These are phyloP conservation scores for Synergus gifuensis DNA, from an alignment of 2,888 invertebrate genomes.

Conservation along the genomic window DNA sequence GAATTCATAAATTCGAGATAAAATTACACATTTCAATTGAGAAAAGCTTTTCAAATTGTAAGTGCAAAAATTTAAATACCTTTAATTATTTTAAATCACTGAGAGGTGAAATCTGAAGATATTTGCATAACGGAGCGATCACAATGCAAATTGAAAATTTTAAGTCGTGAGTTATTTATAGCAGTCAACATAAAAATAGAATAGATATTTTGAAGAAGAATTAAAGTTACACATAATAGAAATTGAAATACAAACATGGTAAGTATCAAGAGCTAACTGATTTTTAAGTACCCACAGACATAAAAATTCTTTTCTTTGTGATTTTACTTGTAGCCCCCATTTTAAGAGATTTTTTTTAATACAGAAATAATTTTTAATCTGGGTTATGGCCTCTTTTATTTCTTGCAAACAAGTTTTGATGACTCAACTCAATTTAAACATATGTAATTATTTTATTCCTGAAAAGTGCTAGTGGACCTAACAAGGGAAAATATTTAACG, in stretches of 20 bases:
- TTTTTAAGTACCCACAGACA: too few relatives aligned
- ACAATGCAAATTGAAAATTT: too few relatives aligned
- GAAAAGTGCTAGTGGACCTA: not conserved
- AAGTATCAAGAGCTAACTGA: not conserved
- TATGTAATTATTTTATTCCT: not conserved
- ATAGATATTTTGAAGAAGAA: not conserved
- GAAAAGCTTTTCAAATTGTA: too few relatives aligned
- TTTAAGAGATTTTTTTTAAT: not conserved
- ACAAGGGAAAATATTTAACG: too few relatives aligned
- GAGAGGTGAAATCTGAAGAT: too few relatives aligned
- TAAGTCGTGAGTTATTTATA: too few relatives aligned
- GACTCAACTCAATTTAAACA: conserved; percentile 12
- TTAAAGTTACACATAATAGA: not conserved
- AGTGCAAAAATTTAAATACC: too few relatives aligned
- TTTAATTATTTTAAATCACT: too few relatives aligned
- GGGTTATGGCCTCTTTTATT: conserved; percentile 16
- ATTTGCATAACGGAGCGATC: too few relatives aligned
- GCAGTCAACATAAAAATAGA: not conserved
- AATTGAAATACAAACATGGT: not conserved
- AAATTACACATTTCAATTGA: not conserved
- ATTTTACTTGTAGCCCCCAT: not conserved
- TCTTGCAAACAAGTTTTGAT: conserved; percentile 10
- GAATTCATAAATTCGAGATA: too few relatives aligned
- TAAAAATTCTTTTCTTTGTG: not conserved
- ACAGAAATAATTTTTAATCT: conserved; percentile 17